Percentiles rank a stretch among this genome's conserved stretches.
Conservation (phyloP, 2,888 invertebrate species). For the Drosophila anomalata region DNA sequence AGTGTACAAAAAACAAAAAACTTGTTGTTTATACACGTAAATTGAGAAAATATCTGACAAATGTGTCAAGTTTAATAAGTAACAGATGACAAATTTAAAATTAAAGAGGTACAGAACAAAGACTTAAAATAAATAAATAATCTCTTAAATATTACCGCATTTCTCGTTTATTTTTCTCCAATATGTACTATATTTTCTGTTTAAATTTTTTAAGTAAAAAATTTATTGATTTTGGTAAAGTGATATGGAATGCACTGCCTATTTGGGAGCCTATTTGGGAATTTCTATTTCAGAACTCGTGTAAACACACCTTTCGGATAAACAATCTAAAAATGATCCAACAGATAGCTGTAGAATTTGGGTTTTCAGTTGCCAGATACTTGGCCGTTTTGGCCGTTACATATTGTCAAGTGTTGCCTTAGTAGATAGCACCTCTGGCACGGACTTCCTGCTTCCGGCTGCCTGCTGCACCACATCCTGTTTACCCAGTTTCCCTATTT, state of each 20-base stretch:
- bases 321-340: constrained; percentile 10
- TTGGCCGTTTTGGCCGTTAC: constrained; percentile 5
- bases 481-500: constrained; percentile 29
- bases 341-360: background rate
- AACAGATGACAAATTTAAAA: too few relatives aligned
- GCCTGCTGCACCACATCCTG: constrained; percentile 33
- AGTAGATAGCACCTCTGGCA: constrained; percentile 35
- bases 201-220: background rate
- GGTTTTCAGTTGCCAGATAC: background rate
- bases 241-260: background rate
- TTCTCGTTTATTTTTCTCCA: too few relatives aligned
- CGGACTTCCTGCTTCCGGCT: constrained; percentile 15
- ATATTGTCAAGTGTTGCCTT: constrained; percentile 27
- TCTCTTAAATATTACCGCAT: too few relatives aligned
- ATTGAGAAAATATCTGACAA: background rate
- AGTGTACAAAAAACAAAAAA: constrained; percentile 5
- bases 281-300: background rate
- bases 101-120: too few relatives aligned
- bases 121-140: too few relatives aligned
- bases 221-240: background rate
- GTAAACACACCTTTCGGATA: constrained; percentile 9
- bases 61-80: too few relatives aligned
- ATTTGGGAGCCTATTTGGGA: background rate
- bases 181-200: too few relatives aligned
- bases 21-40: background rate